phyloP scores from a whole-genome alignment of 2,888 invertebrate genomes.

The Diarsia rubi region DNA sequence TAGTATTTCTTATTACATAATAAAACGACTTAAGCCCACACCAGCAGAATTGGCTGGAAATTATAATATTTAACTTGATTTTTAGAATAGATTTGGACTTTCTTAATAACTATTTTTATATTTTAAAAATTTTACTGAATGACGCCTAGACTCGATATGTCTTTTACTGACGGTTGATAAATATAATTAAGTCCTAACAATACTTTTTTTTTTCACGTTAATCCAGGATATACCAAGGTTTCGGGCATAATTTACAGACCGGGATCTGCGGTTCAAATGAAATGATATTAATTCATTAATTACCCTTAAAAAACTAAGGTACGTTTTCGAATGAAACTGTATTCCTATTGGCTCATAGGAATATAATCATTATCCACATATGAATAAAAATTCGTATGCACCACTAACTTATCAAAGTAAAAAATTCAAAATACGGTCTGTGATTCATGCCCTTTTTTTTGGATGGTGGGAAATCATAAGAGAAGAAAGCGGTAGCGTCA shows the following conservation, averaged over 20 bases:
- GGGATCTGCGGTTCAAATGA: background rate
- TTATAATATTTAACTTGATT: conserved; percentile 10
- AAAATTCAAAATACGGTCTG: background rate
- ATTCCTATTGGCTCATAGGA: background rate
- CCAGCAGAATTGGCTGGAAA: conserved; percentile 33
- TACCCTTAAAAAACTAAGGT: background rate
- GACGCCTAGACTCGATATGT: background rate
- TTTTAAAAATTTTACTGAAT: background rate
- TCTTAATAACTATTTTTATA: conserved; percentile 1
- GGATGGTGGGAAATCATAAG: too few relatives aligned
- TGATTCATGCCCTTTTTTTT: background rate
- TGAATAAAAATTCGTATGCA: background rate
- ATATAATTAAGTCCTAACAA: background rate
- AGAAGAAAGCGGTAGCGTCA: too few relatives aligned
- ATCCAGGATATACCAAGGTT: background rate
- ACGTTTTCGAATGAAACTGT: background rate
- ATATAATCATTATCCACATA: background rate
- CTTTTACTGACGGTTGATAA: background rate
- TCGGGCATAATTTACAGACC: background rate
- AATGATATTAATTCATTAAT: background rate
- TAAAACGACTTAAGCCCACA: conserved; percentile 23
- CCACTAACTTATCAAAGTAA: background rate
- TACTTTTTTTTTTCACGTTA: too few relatives aligned
- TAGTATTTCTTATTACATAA: conserved; percentile 32
- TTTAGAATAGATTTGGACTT: conserved; percentile 23